A percentile compares a stretch with the other conserved stretches of the same genome.
These are phyloP conservation scores for Metalampra italica DNA, from an alignment of 2,888 invertebrate species.

Conservation along the genomic window DNA sequence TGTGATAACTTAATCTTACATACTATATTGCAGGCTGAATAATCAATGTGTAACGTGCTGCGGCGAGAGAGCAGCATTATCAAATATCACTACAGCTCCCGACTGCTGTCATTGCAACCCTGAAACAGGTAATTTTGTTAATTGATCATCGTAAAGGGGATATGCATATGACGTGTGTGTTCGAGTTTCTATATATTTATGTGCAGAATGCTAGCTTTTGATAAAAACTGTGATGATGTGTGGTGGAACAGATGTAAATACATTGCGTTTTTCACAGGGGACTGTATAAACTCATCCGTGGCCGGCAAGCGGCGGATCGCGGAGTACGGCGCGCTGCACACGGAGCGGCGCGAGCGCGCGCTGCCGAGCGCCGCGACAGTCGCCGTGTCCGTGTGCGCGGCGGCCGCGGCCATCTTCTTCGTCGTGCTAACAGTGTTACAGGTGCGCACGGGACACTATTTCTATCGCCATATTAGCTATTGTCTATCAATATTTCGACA, in stretches of 20 bases:
- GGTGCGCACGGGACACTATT: conserved; percentile 62
- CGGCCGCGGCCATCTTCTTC: conserved; percentile 83
- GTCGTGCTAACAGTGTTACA: conserved; percentile 85
- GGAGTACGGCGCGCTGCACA: conserved; percentile 70
- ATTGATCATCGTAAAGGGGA: not conserved
- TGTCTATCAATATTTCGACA: too few species aligned
- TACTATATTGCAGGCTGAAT: conserved; percentile 70
- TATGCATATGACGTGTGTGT: too few species aligned
- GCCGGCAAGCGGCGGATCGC: conserved; percentile 86
- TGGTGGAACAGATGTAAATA: not conserved
- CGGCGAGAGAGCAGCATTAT: conserved; percentile 53
- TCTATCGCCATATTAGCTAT: too few species aligned
- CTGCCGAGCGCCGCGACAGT: conserved; percentile 66
- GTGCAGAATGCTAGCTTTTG: too few species aligned
- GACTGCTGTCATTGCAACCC: conserved; percentile 85
- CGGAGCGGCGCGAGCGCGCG: conserved; percentile 31
- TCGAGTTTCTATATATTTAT: too few species aligned
- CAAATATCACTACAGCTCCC: conserved; percentile 43
- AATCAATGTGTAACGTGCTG: conserved; percentile 89
- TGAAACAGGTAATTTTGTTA: conserved; percentile 69
- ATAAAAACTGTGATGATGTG: not conserved
- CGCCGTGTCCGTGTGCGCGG: conserved; percentile 81
- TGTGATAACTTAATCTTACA: too few species aligned
- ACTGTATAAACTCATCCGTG: conserved; percentile 85
- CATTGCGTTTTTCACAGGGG: conserved; percentile 62